phyloP scores from a whole-genome alignment of 2,888 invertebrate species.

The Drosophila pseudotalamancana region DNA sequence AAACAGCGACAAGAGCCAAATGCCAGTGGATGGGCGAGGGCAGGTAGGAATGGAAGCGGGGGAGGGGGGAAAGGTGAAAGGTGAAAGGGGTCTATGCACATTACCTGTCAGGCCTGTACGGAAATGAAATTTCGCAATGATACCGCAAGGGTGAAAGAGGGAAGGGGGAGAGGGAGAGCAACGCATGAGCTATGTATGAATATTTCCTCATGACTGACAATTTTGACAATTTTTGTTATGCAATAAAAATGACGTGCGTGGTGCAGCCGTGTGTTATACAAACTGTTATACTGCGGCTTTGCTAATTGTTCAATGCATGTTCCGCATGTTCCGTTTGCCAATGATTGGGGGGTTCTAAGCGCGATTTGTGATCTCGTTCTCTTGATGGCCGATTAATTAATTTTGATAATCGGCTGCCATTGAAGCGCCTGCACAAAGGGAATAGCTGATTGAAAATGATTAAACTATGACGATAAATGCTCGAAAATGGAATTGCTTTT shows the following conservation, averaged over 20 bases:
- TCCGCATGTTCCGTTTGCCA: constrained; percentile 6
- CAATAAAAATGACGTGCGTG: constrained; percentile 64
- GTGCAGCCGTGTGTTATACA: constrained; percentile 26
- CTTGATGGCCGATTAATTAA: constrained; percentile 61
- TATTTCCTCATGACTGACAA: constrained; percentile 52
- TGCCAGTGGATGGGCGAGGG: neutral
- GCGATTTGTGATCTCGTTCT: constrained; percentile 10
- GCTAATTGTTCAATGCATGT: constrained; percentile 46
- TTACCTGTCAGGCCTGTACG: constrained; percentile 68
- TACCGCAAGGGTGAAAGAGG: constrained; percentile 18
- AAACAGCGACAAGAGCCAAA: constrained; percentile 54
- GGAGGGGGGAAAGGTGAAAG: neutral
- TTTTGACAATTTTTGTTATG: constrained; percentile 73
- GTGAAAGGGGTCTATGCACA: constrained; percentile 27
- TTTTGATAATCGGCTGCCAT: constrained; percentile 53
- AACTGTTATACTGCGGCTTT: constrained; percentile 46
- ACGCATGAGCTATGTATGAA: constrained; percentile 28
- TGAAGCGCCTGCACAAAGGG: neutral
- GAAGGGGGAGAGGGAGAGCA: neutral
- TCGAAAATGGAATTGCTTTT: constrained; percentile 57
- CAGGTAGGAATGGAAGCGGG: neutral
- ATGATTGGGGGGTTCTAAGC: constrained; percentile 12
- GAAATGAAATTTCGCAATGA: constrained; percentile 76
- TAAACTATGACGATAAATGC: constrained; percentile 39
- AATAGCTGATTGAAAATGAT: constrained; percentile 57